Evolutionary conservation across 2,888 invertebrate genomes (phyloP), one percentile per base, ranked within the genome.

Genomic region (Eumacrocentrus americanus): DNA sequence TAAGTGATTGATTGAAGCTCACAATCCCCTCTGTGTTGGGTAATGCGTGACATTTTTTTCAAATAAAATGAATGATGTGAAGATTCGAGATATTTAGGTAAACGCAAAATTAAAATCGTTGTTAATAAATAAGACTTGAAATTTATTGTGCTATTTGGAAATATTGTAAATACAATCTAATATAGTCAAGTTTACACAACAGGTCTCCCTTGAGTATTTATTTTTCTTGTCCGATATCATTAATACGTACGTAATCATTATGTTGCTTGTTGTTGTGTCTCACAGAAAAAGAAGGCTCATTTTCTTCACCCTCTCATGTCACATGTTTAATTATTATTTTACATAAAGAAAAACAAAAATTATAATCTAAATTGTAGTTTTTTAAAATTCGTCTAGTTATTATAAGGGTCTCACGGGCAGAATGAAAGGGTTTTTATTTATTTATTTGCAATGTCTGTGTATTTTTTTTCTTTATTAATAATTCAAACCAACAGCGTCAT

Each of bases 131-230:
- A 65, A 67, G 65, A 65, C 58, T 64, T 60, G 52, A 57, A 65
- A 67, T 65, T 58, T 67, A 62, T 62, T 65, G 64, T 64, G 62
- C 62, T 64, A 59, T 64, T 64, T 62, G 67, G 58, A 65, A 65
- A 65, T 64, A 64, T 64, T 67, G 67, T 67, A 67, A 65, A 67
- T 67, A 67, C 65, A 64, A 61, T 61, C 57, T 65, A 65, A 67
- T 63, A 64, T 62, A 67, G 62, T 60, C 56, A 65, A 63, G 48
- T 67, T 67, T 67, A 67, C 65, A 67, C 53, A 50, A 38, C 38
- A 25, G 23, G 42, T 42, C 34, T 25, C 25, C 9, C 34, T 25
- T 50, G 16, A 50, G 16, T 18, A 35, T 25, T 35, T 35, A n/a
- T 44, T n/a, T n/a, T n/a, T 44, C 44, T 44, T 16, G 9, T 2